A percentile compares a stretch with the other conserved stretches of the same genome.
Evolutionary conservation across 2,113 vertebrate species (phyloP).

Genomic region (Paralichthys olivaceus): DNA sequence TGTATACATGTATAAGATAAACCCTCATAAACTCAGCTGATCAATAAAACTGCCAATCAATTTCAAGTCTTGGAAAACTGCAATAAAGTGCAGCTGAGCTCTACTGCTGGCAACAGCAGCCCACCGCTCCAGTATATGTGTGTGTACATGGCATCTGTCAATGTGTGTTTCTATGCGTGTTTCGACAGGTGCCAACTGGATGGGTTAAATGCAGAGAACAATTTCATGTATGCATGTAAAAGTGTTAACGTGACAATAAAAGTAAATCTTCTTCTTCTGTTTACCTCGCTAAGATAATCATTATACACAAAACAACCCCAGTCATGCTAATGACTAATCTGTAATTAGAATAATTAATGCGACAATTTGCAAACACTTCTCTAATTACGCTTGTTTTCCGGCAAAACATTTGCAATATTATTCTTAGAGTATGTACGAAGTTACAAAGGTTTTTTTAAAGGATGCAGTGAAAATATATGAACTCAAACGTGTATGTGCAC

Average conservation of each 20-base stretch:
- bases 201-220: too few species aligned
- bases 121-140: too few species aligned
- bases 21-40: neutral
- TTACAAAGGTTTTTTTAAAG: neutral
- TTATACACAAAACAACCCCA: neutral
- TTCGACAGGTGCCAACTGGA: too few species aligned
- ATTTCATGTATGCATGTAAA: too few species aligned
- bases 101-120: too few species aligned
- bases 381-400: neutral
- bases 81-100: neutral
- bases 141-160: too few species aligned
- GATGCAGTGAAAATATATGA: neutral
- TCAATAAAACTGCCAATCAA: neutral
- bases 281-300: neutral
- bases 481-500: neutral
- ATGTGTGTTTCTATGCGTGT: too few species aligned
- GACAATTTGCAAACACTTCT: neutral
- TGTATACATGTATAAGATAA: neutral
- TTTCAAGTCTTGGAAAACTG: neutral
- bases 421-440: neutral
- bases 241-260: too few species aligned
- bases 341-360: conserved; percentile 13
- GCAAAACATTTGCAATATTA: neutral
- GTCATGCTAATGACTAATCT: neutral
- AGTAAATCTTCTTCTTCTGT: too few species aligned